These are phyloP conservation scores for Pomacea maculata DNA, from an alignment of 1,140 invertebrate genomes.

Conservation along the genomic window DNA sequence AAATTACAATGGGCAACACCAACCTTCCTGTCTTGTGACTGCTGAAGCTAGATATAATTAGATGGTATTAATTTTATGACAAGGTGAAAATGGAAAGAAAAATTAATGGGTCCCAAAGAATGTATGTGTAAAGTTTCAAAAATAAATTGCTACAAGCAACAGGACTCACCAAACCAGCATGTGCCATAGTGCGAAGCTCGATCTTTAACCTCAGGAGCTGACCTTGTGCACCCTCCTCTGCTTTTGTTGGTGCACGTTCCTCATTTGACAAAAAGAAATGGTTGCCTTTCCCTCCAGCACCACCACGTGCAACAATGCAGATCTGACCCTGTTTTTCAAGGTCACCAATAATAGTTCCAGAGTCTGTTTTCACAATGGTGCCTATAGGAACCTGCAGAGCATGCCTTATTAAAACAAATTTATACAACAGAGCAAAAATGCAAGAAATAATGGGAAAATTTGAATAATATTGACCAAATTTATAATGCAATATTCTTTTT, in stretches of 20 bases:
- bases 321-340: conserved; percentile 77
- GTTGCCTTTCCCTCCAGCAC: conserved; percentile 95
- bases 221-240: conserved; percentile 87
- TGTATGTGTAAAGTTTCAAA: neutral
- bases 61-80: too few relatives aligned
- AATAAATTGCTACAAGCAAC: neutral
- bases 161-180: conserved; percentile 82
- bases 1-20: too few relatives aligned
- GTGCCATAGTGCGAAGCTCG: conserved; percentile 92
- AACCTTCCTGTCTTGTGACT: too few relatives aligned
- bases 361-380: conserved; percentile 77
- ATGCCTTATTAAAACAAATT: too few relatives aligned
- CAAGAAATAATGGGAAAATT: too few relatives aligned
- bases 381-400: conserved; percentile 81
- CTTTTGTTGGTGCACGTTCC: conserved; percentile 83
- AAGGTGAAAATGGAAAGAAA: neutral
- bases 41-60: too few relatives aligned
- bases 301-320: conserved; percentile 93
- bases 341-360: conserved; percentile 76
- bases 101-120: neutral
- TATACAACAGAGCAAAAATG: too few relatives aligned
- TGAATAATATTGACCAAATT: too few relatives aligned
- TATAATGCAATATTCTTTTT: too few relatives aligned
- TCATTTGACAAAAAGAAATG: conserved; percentile 86
- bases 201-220: conserved; percentile 75